These are phyloP conservation scores for Spisula solida DNA, from an alignment of 2,888 invertebrate species.

Conservation along the genomic window DNA sequence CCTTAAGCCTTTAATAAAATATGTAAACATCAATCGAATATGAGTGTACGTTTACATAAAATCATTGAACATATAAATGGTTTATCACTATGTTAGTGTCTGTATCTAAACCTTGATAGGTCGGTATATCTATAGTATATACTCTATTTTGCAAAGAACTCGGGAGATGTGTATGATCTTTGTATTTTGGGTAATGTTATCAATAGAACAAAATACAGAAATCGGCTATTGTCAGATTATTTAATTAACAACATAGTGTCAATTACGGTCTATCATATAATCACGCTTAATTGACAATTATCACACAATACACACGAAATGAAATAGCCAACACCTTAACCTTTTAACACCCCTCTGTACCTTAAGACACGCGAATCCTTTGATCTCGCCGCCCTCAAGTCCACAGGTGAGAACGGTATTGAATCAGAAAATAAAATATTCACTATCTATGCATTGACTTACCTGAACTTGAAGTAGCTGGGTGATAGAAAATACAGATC, in stretches of 20 bases:
- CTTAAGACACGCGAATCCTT: neutral
- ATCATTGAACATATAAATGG: neutral
- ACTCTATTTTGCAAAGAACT: too few species aligned
- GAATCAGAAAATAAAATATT: neutral
- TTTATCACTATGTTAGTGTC: neutral
- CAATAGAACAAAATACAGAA: neutral
- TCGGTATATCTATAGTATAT: too few species aligned
- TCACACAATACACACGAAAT: neutral
- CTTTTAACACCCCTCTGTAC: neutral
- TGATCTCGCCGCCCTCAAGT: constrained; percentile 37
- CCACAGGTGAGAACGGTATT: neutral
- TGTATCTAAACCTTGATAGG: too few species aligned
- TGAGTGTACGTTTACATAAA: neutral
- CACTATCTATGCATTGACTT: neutral
- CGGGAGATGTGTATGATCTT: too few species aligned
- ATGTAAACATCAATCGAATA: neutral
- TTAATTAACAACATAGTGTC: neutral
- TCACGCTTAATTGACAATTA: neutral
- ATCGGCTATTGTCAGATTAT: neutral
- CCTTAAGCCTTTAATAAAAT: neutral
- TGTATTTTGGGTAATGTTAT: neutral
- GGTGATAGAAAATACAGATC: constrained; percentile 42
- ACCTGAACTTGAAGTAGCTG: constrained; percentile 44
- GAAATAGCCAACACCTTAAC: constrained; percentile 21
- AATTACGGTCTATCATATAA: neutral